phyloP scores from a whole-genome alignment of 2,888 invertebrate genomes.

The Scrobipalpa costella region DNA sequence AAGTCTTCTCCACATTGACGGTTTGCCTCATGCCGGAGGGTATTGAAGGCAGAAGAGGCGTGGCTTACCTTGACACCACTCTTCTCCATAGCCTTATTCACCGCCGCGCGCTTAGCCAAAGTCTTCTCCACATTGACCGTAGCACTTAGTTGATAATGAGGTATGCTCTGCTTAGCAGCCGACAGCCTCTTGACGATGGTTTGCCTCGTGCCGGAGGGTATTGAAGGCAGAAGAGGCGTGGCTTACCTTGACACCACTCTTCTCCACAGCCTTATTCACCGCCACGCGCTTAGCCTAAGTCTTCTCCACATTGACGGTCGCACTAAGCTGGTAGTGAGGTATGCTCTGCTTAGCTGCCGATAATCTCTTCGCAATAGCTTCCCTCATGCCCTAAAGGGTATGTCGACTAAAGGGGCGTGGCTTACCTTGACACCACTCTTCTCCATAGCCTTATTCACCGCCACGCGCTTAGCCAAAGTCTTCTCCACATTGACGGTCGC shows the following conservation, averaged over 20 bases:
- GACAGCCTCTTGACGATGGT: constrained; percentile 94
- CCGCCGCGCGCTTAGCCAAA: constrained; percentile 86
- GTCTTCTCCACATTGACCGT: constrained; percentile 92
- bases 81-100: constrained; percentile 89
- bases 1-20: constrained; percentile 89
- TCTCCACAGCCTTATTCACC: constrained; percentile 90
- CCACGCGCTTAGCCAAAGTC: constrained; percentile 86
- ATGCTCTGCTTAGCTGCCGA: constrained; percentile 94
- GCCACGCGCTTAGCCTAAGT: constrained; percentile 87
- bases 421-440: constrained; percentile 82
- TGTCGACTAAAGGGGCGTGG: neutral
- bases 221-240: neutral
- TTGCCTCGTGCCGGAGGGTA: constrained; percentile 88
- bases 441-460: constrained; percentile 89
- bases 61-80: constrained; percentile 80
- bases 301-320: constrained; percentile 92
- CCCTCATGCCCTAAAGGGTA: constrained; percentile 91
- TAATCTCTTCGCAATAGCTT: constrained; percentile 94
- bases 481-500: constrained; percentile 93
- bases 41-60: neutral
- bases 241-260: constrained; percentile 80
- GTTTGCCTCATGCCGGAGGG: constrained; percentile 91
- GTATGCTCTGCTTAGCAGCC: constrained; percentile 95
- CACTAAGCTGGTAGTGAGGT: constrained; percentile 97
- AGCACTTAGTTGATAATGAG: constrained; percentile 96